Base-by-base conservation (phyloP, 2,797 vertebrate species). In the Pyrocephalus nanus region DNA sequence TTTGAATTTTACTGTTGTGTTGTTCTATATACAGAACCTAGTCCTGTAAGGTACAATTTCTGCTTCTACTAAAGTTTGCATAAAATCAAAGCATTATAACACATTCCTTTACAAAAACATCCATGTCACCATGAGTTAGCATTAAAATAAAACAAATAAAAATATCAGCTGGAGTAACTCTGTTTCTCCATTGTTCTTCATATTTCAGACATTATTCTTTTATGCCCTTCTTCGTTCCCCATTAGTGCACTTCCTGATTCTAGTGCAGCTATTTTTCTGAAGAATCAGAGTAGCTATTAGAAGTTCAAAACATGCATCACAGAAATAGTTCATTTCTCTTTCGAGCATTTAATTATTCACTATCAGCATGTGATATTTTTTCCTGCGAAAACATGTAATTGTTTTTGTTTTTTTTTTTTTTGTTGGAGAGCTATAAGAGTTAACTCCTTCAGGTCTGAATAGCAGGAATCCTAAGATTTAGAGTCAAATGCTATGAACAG, bases 331-430 rank as follows among this genome's bases (percentile, higher is more conserved):
- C 5, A 15, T 89, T 97, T 93, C 51, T 91, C 69, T 91, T 91
- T 95, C 83, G 57, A 91, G 32, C 65, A 80, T 86, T 94, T 94
- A 94, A 83, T 94, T 92, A 85, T 96, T 95, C 78, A 66, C 54
- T 75, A 83, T 67, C 61, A 75, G 60, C 65, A 25, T 92, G 43
- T 86, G 71, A 81, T 94, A 53, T 16, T 88, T 86, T 80, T 79
- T 77, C 70, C 57, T 64, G 29, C 25, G 73, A 92, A 87, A 93
- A 38, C 15, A 23, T 57, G 13, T 83, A 58, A 69, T 79, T 86
- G 27, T 45, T 64, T 89, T 81, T 43, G 18, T 17, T 18, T n/a
- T 88, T 77, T 92, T 81, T 61, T 81, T 43, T 43, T 17, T 18
- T 65, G 27, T 66, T 84, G 36, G 86, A 67, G 55, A 88, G 23